phyloP scores from a whole-genome alignment of 1,140 invertebrate species.

The Plodia interpunctella region DNA sequence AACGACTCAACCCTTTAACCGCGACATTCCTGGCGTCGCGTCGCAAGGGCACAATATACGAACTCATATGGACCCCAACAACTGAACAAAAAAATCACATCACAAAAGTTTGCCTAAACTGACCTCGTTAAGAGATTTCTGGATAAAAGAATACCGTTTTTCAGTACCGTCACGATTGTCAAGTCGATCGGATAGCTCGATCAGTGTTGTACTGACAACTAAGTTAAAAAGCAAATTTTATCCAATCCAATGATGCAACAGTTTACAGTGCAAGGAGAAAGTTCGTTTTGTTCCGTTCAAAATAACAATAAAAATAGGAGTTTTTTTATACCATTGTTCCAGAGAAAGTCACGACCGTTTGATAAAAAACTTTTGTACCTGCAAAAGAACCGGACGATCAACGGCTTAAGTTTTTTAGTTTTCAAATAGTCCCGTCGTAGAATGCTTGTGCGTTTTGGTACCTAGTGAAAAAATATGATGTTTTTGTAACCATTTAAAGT shows the following conservation, averaged over 20 bases:
- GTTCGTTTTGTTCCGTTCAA: conserved; percentile 40
- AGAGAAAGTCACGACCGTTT: conserved; percentile 64
- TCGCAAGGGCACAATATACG: conserved; percentile 58
- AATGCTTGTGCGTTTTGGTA: conserved; percentile 42
- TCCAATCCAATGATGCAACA: conserved; percentile 30
- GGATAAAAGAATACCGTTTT: conserved; percentile 76
- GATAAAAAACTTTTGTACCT: conserved; percentile 56
- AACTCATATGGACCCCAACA: conserved; percentile 63
- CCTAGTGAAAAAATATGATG: conserved; percentile 1
- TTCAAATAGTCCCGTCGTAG: conserved; percentile 45
- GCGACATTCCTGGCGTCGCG: conserved; percentile 31
- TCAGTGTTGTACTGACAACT: conserved; percentile 44
- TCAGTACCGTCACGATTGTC: conserved; percentile 73
- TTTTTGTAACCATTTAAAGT: neutral
- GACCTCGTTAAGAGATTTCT: conserved; percentile 75
- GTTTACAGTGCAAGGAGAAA: conserved; percentile 51
- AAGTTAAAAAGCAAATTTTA: conserved; percentile 26
- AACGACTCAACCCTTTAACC: conserved; percentile 50
- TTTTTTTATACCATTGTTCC: conserved; percentile 57
- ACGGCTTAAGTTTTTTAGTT: conserved; percentile 67
- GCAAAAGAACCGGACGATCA: conserved; percentile 44
- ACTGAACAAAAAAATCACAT: conserved; percentile 67
- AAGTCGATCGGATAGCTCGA: conserved; percentile 65
- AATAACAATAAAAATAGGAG: conserved; percentile 41
- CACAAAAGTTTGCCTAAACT: conserved; percentile 76